phyloP scores from a whole-genome alignment of 35 echinoderm and acorn worm genomes.

The Antedon bifida region DNA sequence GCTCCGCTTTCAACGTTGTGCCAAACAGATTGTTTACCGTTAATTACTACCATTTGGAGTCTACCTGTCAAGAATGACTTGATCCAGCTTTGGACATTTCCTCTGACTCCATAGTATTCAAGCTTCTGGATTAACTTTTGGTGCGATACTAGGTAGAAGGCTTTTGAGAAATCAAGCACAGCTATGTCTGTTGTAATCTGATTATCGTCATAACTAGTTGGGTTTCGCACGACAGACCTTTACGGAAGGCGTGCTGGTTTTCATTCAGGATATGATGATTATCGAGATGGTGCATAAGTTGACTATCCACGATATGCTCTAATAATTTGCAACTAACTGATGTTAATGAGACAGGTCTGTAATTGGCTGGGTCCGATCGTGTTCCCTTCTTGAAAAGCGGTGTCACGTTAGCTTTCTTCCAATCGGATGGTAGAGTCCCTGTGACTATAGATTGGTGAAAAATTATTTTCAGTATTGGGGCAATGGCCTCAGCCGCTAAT shows the following conservation, averaged over 20 bases:
- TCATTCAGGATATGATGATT: not conserved
- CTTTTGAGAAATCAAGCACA: conserved; percentile 40
- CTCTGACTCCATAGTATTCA: conserved; percentile 27
- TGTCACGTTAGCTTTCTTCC: not conserved
- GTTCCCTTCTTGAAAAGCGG: not conserved
- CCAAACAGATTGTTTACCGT: not conserved
- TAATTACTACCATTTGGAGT: not conserved
- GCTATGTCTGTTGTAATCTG: conserved; percentile 23
- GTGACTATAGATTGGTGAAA: not conserved
- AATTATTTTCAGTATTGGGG: not conserved
- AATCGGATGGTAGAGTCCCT: not conserved
- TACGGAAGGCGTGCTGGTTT: not conserved
- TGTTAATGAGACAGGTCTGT: not conserved
- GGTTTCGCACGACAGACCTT: not conserved
- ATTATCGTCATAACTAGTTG: not conserved
- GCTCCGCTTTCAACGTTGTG: not conserved
- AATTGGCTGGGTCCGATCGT: not conserved
- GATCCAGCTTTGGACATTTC: conserved; percentile 25
- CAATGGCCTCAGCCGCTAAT: not conserved
- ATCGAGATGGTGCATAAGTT: not conserved
- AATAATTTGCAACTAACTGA: not conserved
- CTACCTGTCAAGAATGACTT: conserved; percentile 12
- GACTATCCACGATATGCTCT: not conserved
- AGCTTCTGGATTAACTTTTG: conserved; percentile 33
- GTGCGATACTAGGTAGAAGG: conserved; percentile 34